phyloP scores from a whole-genome alignment of 1,140 invertebrate species.

The Druon quercuslanigerum region DNA sequence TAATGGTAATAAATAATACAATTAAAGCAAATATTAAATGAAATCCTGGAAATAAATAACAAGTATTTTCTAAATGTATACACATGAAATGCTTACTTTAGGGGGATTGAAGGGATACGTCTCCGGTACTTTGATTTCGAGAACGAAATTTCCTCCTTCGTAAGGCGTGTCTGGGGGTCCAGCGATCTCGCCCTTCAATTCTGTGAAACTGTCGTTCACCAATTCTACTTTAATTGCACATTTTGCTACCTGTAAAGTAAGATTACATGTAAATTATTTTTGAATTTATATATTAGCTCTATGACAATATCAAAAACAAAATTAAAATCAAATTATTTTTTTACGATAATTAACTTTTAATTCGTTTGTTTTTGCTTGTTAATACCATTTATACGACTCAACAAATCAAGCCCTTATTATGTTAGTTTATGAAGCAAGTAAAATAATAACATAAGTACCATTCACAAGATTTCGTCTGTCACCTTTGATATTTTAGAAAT shows the following conservation, averaged over 20 bases:
- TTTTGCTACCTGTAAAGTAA: constrained; percentile 84
- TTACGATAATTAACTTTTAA: too few relatives aligned
- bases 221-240: constrained; percentile 95
- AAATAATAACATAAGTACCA: too few relatives aligned
- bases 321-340: too few relatives aligned
- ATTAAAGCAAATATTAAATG: constrained; percentile 34
- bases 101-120: constrained; percentile 99
- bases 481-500: too few relatives aligned
- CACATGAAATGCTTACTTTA: constrained; percentile 81
- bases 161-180: constrained; percentile 98
- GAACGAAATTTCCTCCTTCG: constrained; percentile 93
- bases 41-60: not conserved
- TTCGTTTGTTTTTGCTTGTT: too few relatives aligned
- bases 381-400: too few relatives aligned
- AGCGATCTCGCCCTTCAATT: constrained; percentile 92
- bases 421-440: too few relatives aligned
- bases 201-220: constrained; percentile 92
- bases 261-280: constrained; percentile 33
- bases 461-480: too few relatives aligned
- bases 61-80: too few relatives aligned
- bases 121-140: constrained; percentile 99
- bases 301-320: too few relatives aligned
- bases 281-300: not conserved
- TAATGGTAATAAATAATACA: constrained; percentile 33
- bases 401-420: too few relatives aligned